Evolutionary conservation across 1,140 invertebrate species (phyloP).

Genomic region (Rhizoglyphus robini): DNA sequence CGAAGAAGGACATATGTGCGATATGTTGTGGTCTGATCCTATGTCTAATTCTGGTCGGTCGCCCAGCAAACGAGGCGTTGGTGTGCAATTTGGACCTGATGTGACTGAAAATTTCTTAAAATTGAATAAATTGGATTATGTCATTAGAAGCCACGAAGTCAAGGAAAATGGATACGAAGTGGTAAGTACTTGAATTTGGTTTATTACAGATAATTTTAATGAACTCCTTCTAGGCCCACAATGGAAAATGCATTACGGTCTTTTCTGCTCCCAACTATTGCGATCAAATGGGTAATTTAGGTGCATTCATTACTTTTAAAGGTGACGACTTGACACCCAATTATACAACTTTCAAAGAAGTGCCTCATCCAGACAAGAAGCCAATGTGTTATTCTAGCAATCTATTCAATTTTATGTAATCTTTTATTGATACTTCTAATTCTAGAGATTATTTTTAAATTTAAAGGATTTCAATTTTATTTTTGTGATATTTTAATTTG

Average conservation of each 20-base stretch:
- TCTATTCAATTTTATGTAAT: conserved; percentile 28
- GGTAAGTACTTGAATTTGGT: conserved; percentile 7
- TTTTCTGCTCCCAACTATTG: conserved; percentile 99
- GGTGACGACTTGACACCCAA: conserved; percentile 79
- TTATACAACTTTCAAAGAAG: conserved; percentile 80
- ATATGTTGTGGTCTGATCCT: conserved; percentile 95
- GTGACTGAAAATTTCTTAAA: conserved; percentile 75
- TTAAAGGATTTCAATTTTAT: not conserved
- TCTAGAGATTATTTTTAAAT: not conserved
- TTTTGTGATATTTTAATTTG: conserved; percentile 10
- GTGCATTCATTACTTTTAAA: conserved; percentile 80
- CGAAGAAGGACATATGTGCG: conserved; percentile 92
- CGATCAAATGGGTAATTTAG: conserved; percentile 97
- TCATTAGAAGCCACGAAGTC: conserved; percentile 94
- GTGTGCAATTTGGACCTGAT: conserved; percentile 96
- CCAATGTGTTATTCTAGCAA: conserved; percentile 51
- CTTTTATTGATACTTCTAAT: not conserved
- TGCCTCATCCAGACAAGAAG: conserved; percentile 90
- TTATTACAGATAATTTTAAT: not conserved
- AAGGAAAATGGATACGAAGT: conserved; percentile 87
- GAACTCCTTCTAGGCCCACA: conserved; percentile 46
- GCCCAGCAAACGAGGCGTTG: conserved; percentile 90
- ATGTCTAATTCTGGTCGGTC: conserved; percentile 68
- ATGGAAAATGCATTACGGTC: conserved; percentile 86
- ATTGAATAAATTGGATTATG: conserved; percentile 74